These are phyloP conservation scores for Doryteuthis pealeii DNA, from an alignment of 1,140 invertebrate genomes.

Conservation along the genomic window DNA sequence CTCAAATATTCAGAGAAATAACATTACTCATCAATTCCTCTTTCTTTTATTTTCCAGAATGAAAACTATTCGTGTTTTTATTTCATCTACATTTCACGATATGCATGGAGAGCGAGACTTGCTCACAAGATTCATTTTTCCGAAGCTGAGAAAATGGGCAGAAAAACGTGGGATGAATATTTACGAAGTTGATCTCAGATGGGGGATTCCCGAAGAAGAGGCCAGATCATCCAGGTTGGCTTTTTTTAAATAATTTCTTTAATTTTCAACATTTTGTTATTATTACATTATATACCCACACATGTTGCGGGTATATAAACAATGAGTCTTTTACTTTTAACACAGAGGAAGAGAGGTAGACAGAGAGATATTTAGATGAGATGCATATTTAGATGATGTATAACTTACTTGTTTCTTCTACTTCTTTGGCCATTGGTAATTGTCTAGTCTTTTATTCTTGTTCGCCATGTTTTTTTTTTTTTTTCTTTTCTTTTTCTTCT, in stretches of 20 bases:
- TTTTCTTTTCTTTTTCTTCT: no score
- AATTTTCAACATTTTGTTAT: not conserved
- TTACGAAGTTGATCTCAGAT: slow-evolving; percentile 62
- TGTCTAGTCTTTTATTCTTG: not conserved
- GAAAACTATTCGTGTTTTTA: slow-evolving; percentile 61
- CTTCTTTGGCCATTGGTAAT: not conserved
- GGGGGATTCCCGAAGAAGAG: slow-evolving; percentile 62
- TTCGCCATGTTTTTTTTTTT: no score
- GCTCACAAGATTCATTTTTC: slow-evolving; percentile 61
- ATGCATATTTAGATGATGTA: no score
- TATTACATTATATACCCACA: no score
- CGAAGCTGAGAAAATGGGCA: slow-evolving; percentile 56
- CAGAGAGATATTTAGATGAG: no score
- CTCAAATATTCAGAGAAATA: no score
- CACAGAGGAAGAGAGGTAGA: no score
- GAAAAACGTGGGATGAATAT: slow-evolving; percentile 57
- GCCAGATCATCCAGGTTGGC: slow-evolving; percentile 52
- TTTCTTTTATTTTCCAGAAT: slow-evolving; percentile 52
- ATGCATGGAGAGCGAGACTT: slow-evolving; percentile 64
- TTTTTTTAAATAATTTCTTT: no score
- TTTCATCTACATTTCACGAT: slow-evolving; percentile 64
- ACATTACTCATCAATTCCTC: no score
- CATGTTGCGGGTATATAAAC: no score
- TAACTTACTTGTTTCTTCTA: no score
- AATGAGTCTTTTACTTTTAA: no score